Evolutionary conservation across 2,113 vertebrate species (phyloP).

Genomic region (Phoenicopterus ruber): DNA sequence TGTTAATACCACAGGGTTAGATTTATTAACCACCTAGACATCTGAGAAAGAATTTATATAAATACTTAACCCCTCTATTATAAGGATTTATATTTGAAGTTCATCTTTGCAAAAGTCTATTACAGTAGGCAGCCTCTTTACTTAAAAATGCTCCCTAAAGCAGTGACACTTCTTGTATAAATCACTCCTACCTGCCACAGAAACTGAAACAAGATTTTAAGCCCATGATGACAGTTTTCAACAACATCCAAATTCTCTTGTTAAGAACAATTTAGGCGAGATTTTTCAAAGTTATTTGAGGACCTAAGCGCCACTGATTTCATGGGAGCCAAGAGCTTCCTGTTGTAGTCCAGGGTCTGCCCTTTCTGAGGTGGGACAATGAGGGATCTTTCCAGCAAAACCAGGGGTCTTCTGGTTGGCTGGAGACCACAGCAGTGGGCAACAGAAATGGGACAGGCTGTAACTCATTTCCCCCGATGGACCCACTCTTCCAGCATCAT

Average conservation of each 20-base stretch:
- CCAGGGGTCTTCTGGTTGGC: not conserved
- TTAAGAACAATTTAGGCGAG: not conserved
- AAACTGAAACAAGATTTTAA: not conserved
- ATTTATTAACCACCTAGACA: conserved; percentile 23
- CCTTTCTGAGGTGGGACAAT: not conserved
- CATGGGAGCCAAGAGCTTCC: not conserved
- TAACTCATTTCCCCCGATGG: not conserved
- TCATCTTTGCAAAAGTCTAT: conserved; percentile 12
- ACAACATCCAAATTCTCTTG: not conserved
- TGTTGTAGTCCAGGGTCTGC: not conserved
- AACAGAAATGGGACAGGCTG: not conserved
- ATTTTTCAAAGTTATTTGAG: not conserved
- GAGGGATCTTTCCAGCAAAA: not conserved
- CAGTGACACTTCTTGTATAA: not conserved
- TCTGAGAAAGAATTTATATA: conserved; percentile 15
- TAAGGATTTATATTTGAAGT: conserved; percentile 27
- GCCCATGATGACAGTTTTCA: not conserved
- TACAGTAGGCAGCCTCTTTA: not conserved
- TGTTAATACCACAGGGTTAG: not conserved
- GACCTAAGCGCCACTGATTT: not conserved
- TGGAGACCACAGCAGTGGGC: not conserved
- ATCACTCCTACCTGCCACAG: not conserved
- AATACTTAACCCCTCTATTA: not conserved
- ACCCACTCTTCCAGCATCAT: not conserved
- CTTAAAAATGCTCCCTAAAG: not conserved